These are phyloP conservation scores for Pristionchus exspectatus DNA, from an alignment of 2,888 invertebrate genomes.

Conservation along the genomic window DNA sequence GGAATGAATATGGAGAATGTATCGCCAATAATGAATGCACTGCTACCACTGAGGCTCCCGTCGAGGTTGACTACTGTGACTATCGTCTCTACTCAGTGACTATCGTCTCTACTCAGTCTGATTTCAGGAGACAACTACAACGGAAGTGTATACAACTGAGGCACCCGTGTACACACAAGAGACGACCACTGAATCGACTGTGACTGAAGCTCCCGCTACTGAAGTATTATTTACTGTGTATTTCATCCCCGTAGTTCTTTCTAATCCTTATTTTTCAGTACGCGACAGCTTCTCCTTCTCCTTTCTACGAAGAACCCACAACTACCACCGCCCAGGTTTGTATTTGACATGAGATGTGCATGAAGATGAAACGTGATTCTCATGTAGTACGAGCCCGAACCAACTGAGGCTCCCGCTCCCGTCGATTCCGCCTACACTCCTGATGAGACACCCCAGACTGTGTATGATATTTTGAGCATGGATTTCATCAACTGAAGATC, in stretches of 20 bases:
- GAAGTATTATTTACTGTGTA: background rate
- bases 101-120: background rate
- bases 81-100: background rate
- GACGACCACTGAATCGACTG: background rate
- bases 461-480: background rate
- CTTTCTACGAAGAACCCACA: background rate
- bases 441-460: background rate
- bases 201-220: background rate
- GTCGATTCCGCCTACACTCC: background rate
- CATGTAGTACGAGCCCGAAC: background rate
- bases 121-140: background rate
- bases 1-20: conserved; percentile 26
- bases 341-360: background rate
- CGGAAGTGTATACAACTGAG: background rate
- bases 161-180: background rate
- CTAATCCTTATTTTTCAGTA: background rate
- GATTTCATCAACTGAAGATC: background rate
- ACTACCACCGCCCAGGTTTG: conserved; percentile 7
- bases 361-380: background rate
- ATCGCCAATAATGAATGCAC: background rate
- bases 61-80: background rate
- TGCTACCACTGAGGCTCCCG: background rate
- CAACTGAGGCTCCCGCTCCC: background rate
- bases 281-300: background rate
- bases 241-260: background rate